Base-by-base conservation (phyloP, 2,888 invertebrate genomes). In the Trissolcus brochymenae region DNA sequence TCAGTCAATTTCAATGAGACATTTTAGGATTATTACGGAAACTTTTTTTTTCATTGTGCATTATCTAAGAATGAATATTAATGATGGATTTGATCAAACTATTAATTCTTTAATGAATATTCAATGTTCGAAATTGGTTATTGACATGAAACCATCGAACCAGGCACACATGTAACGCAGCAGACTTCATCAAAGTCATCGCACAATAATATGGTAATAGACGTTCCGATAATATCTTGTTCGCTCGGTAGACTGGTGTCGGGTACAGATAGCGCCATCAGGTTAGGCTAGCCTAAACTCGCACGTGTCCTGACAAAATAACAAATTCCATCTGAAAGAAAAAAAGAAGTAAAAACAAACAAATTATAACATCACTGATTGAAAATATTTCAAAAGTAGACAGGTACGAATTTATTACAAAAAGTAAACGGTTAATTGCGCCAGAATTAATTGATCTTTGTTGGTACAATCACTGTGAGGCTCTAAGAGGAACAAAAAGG, bases 171-270 rank as follows among this genome's bases (percentile, higher is more conserved):
- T 75, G 75, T 70, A 75, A 55, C 64, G 60, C 68, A 65, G 75
- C 62, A 64, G 56, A 56, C 56, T 64, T 55, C 68, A 65, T 64
- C 75, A 70, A 70, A 75, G 68, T 70, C 68, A 70, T 64, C 68
- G 68, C 50, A 68, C 64, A 68, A 75, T 75, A 75, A 70, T 75
- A 75, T 75, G 75, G 68, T 68, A 75, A 75, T 75, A 75, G 64
- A 75, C 75, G 67, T 64, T 62, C 51, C 57, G 73, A 74, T 74
- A 60, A 74, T 74, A 74, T 74, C 73, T 35, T 66, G 73, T 66
- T 25, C 61, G 61, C 66, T 74, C 56, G 66, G 56, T 67, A 57
- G 67, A 67, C 73, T 62, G 62, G 60, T 67, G 73, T 62, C 66
- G 61, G 50, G 50, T 11, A 25, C 17, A 66, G 65, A 65, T 60